Percentiles rank a stretch among this genome's conserved stretches.
Conservation (phyloP, 2,797 vertebrate species). For the Acrocephalus scirpaceus region DNA sequence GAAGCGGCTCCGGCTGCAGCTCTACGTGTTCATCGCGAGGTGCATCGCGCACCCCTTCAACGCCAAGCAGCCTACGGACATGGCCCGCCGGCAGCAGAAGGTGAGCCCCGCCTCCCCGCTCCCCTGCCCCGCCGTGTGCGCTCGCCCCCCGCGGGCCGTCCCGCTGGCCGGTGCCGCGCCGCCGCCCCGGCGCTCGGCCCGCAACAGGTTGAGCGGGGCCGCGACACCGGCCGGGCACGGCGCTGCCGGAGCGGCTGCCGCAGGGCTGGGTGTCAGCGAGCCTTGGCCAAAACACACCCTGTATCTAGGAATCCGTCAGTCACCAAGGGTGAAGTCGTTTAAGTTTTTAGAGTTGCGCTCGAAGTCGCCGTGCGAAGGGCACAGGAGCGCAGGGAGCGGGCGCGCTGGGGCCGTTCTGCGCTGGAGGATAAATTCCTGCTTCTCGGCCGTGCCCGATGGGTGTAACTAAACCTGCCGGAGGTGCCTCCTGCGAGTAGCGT, state of each 20-base stretch:
- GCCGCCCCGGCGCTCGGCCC: not conserved
- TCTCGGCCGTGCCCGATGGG: not conserved
- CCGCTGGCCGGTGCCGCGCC: not conserved
- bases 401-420: not conserved
- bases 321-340: not conserved
- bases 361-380: not conserved
- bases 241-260: not conserved
- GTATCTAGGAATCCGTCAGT: accelerated
- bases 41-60: slow-evolving; percentile 95
- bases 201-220: slow-evolving; percentile 12
- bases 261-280: not conserved
- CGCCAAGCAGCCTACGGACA: slow-evolving; percentile 97
- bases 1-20: slow-evolving; percentile 86
- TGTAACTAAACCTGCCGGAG: not conserved
- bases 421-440: not conserved
- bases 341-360: not conserved
- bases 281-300: accelerated
- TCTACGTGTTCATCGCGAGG: slow-evolving; percentile 90
- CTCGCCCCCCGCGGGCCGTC: not conserved
- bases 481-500: not conserved
- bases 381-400: not conserved
- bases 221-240: not conserved
- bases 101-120: slow-evolving; percentile 76
- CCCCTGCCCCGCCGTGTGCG: not conserved
- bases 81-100: slow-evolving; percentile 96